Evolutionary conservation across 2,888 invertebrate species (phyloP), one percentile per base, ranked within the genome.

Genomic region (Eubasilissa splendida): DNA sequence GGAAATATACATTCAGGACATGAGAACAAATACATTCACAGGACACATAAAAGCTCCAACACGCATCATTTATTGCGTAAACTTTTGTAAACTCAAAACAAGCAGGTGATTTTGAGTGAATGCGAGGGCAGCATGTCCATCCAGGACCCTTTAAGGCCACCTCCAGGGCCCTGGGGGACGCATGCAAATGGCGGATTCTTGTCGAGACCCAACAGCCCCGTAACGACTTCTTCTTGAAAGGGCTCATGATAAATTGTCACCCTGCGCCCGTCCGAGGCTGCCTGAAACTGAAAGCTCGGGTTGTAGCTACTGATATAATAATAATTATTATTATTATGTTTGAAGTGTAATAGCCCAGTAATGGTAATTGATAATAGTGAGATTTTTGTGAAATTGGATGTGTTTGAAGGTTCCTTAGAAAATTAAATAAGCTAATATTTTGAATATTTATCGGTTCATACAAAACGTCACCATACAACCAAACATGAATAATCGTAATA

Each of bases 131-230:
- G 65, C 52, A 22, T 42, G 65, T 76, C 65, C 56, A 53, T 65
- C 54, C 75, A 33, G 56, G 59, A 22, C 42, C 65, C 42, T 31
- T 65, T 63, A 22, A 75, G 52, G 75, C 52, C 53, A 63, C 75
- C 74, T 10, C 50, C 42, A 53, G 54, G 50, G 54, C 79, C 79
- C 74, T 11, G 58, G 79, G 66, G 79, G 66, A 74, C 66, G 50
- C 54, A 83, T 83, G 83, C 83, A 83, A 83, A 83, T 83, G 83
- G 83, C 59, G 65, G 79, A 80, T 76, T 75, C 79, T 79, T 79
- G 79, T 79, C 54, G 59, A 54, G 75, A 14, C 66, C 79, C 66
- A 75, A 59, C 71, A 33, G 59, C 58, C 65, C 65, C 77, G 76
- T 82, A 80, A 79, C 70, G 82, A 78, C 70, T 78, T 60, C 80